Evolutionary conservation across 23 tunicate species (phyloP), one percentile per base, ranked within the genome.

Genomic region (Ciona savignyi): DNA sequence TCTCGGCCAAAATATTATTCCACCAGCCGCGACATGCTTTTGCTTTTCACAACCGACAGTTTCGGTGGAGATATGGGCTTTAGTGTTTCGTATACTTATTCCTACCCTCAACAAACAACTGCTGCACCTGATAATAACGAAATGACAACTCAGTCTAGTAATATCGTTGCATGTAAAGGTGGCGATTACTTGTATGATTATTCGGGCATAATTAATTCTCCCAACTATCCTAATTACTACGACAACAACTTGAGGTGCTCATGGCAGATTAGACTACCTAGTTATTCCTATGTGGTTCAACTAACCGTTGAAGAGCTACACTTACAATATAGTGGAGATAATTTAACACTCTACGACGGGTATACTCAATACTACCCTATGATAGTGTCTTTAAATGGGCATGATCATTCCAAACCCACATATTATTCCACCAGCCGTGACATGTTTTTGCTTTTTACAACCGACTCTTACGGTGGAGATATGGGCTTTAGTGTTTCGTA

Each of bases 181-280:
- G 65, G 65, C 21, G 76, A 71, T 34, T 30, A 35, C 67, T 27
- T 80, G 3, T 29, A 73, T n/a, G 29, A 29, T 3, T 72, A 33
- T 61, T 21, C 70, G 15, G 78, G 70, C 9, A 70, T 22, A 27
- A 34, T 71, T 6, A 23, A 3, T 20, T 80, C 84, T 23, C 84
- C 84, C 2, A 80, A 80, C 78, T 80, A 72, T 30, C 84, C 84
- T 4, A 32, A 60, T 26, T 20, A 51, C 30, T 80, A 80, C 32
- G 51, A 32, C 29, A 72, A 56, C 34, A 33, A 60, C 30, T 27
- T 63, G 61, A 29, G 29, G 19, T 80, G 84, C 42, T 35, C 78
- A 25, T 80, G 84, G 84, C 33, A 28, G 3, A 72, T 80, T 1
- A 35, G 35, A 26, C 30, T 42, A 11, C 30, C 72, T 23, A 51